These are phyloP conservation scores for Tyria jacobaeae DNA, from an alignment of 2,888 invertebrate genomes.

Conservation along the genomic window DNA sequence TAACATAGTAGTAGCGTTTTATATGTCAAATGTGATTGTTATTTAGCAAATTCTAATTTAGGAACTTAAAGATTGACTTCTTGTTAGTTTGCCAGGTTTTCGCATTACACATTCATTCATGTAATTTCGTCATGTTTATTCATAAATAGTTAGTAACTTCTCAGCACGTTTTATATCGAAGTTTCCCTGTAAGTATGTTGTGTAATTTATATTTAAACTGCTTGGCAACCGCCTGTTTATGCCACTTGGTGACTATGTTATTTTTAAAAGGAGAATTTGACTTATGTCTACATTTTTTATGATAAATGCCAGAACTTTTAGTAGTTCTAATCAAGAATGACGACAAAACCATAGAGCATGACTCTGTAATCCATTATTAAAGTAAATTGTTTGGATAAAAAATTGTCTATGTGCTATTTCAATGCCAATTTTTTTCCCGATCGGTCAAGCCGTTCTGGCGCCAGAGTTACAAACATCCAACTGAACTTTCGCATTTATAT, in stretches of 20 bases:
- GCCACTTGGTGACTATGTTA: constrained; percentile 13
- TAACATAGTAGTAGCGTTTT: neutral
- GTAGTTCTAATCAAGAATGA: neutral
- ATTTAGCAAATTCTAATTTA: neutral
- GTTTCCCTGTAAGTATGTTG: constrained; percentile 1
- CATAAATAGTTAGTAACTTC: constrained; percentile 27
- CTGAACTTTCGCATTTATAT: too few relatives aligned
- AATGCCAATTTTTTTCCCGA: too few relatives aligned
- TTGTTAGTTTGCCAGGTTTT: constrained; percentile 39
- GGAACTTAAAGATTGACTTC: constrained; percentile 11
- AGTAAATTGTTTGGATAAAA: neutral
- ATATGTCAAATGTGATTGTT: neutral
- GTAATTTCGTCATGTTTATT: constrained; percentile 44
- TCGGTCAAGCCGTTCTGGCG: too few relatives aligned
- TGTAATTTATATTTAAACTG: constrained; percentile 20
- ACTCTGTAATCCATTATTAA: neutral
- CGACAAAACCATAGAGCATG: neutral
- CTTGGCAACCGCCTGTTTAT: constrained; percentile 19
- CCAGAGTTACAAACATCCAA: too few relatives aligned
- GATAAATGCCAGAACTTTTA: neutral
- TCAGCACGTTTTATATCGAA: constrained; percentile 9
- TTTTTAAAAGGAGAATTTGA: constrained; percentile 8
- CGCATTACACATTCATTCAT: constrained; percentile 40
- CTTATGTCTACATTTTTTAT: neutral
- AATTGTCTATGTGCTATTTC: too few relatives aligned